Conservation (phyloP, 2,888 invertebrate species). For the Hirtodrosophila trivittata region DNA sequence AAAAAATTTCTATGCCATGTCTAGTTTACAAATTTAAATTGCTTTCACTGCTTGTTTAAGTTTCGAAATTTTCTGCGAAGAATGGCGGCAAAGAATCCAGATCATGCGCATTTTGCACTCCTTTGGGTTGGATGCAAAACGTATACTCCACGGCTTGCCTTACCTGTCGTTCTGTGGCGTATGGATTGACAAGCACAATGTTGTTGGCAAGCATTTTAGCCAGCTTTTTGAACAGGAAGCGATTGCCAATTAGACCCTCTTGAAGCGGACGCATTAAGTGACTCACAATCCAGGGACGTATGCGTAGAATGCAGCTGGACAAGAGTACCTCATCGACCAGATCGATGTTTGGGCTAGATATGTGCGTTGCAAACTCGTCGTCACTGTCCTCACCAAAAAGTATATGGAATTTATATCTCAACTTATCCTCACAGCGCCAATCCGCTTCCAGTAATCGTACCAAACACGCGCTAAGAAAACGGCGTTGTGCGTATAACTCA, state of each 20-base stretch:
- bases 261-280: slow-evolving; percentile 81
- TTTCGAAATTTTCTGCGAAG: slow-evolving; percentile 37
- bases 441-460: slow-evolving; percentile 74
- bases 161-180: slow-evolving; percentile 77
- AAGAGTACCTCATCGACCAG: slow-evolving; percentile 77
- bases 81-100: slow-evolving; percentile 60
- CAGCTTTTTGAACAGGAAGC: slow-evolving; percentile 81
- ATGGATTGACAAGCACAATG: slow-evolving; percentile 78
- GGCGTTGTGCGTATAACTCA: slow-evolving; percentile 77
- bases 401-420: slow-evolving; percentile 70
- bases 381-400: slow-evolving; percentile 82
- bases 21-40: not conserved
- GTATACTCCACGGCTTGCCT: slow-evolving; percentile 75
- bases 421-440: slow-evolving; percentile 75
- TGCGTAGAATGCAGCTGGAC: slow-evolving; percentile 80
- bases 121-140: slow-evolving; percentile 73
- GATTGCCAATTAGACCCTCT: slow-evolving; percentile 80
- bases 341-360: slow-evolving; percentile 80
- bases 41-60: not conserved
- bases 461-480: slow-evolving; percentile 68
- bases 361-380: slow-evolving; percentile 76
- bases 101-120: slow-evolving; percentile 69
- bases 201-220: slow-evolving; percentile 76
- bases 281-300: slow-evolving; percentile 82
- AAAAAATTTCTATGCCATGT: no score